Conservation (phyloP, 2,113 vertebrate genomes). For the Petrocephalus microphthalmus region DNA sequence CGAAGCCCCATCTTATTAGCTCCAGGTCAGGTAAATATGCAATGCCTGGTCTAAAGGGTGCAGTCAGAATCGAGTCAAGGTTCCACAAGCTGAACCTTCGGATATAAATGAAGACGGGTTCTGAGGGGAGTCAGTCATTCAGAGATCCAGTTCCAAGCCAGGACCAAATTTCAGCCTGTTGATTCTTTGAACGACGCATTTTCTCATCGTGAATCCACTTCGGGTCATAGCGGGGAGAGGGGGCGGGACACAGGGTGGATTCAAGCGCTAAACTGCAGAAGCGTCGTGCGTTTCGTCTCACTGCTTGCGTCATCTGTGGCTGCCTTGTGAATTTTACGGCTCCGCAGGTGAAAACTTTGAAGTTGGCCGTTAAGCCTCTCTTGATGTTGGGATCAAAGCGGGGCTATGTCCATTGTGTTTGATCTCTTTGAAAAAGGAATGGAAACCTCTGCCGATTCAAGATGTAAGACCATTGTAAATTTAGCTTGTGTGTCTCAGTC, state of each 20-base stretch:
- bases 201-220: background rate
- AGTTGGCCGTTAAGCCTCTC: background rate
- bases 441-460: constrained; percentile 1
- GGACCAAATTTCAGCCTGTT: background rate
- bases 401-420: background rate
- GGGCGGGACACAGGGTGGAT: background rate
- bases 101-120: background rate
- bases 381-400: constrained; percentile 15
- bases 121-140: background rate
- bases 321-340: constrained; percentile 10
- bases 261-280: background rate
- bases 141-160: background rate
- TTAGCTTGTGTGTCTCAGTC: background rate
- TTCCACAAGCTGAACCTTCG: background rate
- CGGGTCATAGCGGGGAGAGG: background rate
- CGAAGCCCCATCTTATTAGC: background rate
- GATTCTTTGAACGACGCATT: background rate
- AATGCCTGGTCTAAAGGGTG: background rate
- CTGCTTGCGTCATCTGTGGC: background rate
- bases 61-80: background rate
- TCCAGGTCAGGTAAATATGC: background rate
- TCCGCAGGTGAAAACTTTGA: constrained; percentile 18
- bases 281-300: background rate
- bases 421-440: constrained; percentile 16
- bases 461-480: background rate